Base-by-base conservation (phyloP, 2,113 vertebrate species). In the Pycnonotus jocosus region DNA sequence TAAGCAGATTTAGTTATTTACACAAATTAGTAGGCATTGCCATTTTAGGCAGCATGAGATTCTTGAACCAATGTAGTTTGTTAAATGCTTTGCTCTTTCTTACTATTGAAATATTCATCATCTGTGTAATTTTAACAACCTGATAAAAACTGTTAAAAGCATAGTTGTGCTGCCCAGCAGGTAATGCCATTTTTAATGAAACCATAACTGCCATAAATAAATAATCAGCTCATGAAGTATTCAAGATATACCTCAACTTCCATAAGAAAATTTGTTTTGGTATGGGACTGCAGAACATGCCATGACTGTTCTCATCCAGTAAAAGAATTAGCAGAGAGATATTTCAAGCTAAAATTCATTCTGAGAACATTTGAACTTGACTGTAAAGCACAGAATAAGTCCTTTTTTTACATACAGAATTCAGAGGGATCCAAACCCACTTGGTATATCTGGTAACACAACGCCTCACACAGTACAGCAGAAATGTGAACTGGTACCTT, bases 71-170 rank as follows among this genome's bases (percentile, higher is more conserved):
- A 91, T 78, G 76, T 72, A 91, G 92, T 96, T 95, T 88, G 64
- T 86, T 94, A 96, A 97, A 97, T 91, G 95, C 86, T 96, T 96
- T 97, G 92, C 95, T 97, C 96, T 97, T 95, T 97, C 86, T 76
- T 65, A 33, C 92, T 97, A 79, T 57, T 98, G 96, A 98, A 98
- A 98, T 98, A 98, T 98, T 98, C 91, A 98, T 98, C 44, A 92
- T 56, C 92, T 96, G 73, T 95, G 91, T 97, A 95, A 95, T 97
- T 98, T 97, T 98, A 97, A 98, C 97, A 98, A 90, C 96, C 84
- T 94, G 95, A 97, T 97, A 96, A 98, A 97, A 98, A 97, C 97
- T 93, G 96, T 97, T 98, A 98, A 98, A 98, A 98, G 98, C 98
- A 97, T 97, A 95, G 89, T 95, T 95, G 88, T 95, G 96, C 95